A percentile compares a stretch with the other conserved stretches of the same genome.
Evolutionary conservation across 2,888 invertebrate genomes (phyloP).

Genomic region (Octonoba sinensis): DNA sequence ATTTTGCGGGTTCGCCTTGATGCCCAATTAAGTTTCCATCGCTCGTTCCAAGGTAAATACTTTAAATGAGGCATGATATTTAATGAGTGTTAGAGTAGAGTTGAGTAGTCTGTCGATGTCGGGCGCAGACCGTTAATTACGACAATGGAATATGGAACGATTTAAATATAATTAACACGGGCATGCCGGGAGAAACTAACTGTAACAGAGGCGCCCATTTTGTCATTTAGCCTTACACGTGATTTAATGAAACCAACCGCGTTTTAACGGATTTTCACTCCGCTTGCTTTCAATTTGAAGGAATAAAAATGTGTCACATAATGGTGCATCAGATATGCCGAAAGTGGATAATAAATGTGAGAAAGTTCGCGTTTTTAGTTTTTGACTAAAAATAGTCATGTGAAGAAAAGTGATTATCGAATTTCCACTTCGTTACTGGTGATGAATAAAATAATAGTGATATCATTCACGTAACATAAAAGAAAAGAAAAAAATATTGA

Average conservation of each 20-base stretch:
- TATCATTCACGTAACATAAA: too few relatives aligned
- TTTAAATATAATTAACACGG: conserved; percentile 61
- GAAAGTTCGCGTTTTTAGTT: too few relatives aligned
- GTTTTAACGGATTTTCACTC: conserved; percentile 31
- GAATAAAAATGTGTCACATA: conserved; percentile 41
- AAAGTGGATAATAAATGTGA: background rate
- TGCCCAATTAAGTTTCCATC: conserved; percentile 42
- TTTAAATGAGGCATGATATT: conserved; percentile 45
- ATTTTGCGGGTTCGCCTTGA: conserved; percentile 31
- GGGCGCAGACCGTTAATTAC: conserved; percentile 37
- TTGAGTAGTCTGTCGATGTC: conserved; percentile 29
- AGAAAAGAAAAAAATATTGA: too few relatives aligned
- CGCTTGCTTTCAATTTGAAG: conserved; percentile 30
- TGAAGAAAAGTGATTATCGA: conserved; percentile 22
- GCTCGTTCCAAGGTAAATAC: conserved; percentile 43
- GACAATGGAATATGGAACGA: conserved; percentile 56
- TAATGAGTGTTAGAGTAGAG: conserved; percentile 29
- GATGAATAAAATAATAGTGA: too few relatives aligned
- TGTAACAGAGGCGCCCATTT: conserved; percentile 20
- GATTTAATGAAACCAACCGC: conserved; percentile 36
- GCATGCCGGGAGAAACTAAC: conserved; percentile 2
- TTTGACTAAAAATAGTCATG: too few relatives aligned
- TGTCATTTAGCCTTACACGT: conserved; percentile 31
- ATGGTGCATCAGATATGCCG: background rate
- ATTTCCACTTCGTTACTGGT: background rate